phyloP scores from a whole-genome alignment of 2,113 vertebrate genomes.

The Cebidichthys violaceus region DNA sequence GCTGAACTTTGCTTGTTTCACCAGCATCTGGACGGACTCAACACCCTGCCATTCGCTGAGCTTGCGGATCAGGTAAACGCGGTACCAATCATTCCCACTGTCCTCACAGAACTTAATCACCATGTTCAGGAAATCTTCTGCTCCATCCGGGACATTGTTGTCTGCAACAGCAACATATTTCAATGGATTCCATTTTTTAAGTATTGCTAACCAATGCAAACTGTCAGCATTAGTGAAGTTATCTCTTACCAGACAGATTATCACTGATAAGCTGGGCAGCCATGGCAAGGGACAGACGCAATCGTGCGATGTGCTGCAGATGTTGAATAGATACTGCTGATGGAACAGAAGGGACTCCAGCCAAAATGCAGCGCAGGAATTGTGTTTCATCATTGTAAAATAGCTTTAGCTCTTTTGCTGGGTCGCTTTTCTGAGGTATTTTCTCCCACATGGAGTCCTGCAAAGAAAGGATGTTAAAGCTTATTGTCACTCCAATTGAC shows the following conservation, averaged over 20 bases:
- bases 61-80: slow-evolving; percentile 87
- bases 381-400: slow-evolving; percentile 56
- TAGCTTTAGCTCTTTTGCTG: not conserved
- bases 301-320: slow-evolving; percentile 83
- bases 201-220: not conserved
- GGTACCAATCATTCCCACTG: slow-evolving; percentile 84
- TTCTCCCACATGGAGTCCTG: slow-evolving; percentile 89
- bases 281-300: slow-evolving; percentile 83
- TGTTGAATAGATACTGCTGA: slow-evolving; percentile 72
- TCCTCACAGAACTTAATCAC: slow-evolving; percentile 78
- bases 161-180: slow-evolving; percentile 24
- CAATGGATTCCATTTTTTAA: not conserved
- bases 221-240: not conserved
- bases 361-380: slow-evolving; percentile 71
- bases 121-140: slow-evolving; percentile 54
- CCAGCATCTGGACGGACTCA: slow-evolving; percentile 84
- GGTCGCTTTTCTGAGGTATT: slow-evolving; percentile 48
- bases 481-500: not conserved
- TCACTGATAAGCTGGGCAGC: slow-evolving; percentile 75
- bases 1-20: slow-evolving; percentile 38
- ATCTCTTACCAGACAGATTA: slow-evolving; percentile 31
- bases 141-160: not conserved
- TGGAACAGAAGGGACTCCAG: rapidly evolving
- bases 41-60: slow-evolving; percentile 81
- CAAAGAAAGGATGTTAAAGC: not conserved